Conservation (phyloP, 2,113 vertebrate species). For the Ammodytes dubius region DNA sequence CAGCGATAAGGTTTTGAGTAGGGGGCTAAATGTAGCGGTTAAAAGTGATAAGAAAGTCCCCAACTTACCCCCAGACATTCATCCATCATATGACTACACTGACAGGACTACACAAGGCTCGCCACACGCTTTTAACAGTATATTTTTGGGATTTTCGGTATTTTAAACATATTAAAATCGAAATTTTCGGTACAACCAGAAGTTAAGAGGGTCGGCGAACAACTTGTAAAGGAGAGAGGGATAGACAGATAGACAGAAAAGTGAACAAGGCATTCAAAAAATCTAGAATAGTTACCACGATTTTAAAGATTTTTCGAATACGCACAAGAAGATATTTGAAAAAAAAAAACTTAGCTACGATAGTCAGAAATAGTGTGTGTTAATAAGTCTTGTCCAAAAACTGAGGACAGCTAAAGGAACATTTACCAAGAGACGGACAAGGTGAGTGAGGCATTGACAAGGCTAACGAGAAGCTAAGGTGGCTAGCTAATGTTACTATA, state of each 20-base stretch:
- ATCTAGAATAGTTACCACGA: background rate
- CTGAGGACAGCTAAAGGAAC: background rate
- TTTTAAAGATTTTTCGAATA: background rate
- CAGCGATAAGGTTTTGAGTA: slow-evolving; percentile 70
- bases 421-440: background rate
- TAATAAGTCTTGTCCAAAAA: background rate
- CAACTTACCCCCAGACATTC: slow-evolving; percentile 6
- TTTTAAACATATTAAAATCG: too few relatives aligned
- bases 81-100: background rate
- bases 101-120: background rate
- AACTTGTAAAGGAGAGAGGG: background rate
- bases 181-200: background rate
- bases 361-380: background rate
- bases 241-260: background rate
- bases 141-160: too few relatives aligned
- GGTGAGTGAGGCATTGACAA: slow-evolving; percentile 48
- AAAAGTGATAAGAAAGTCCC: slow-evolving; percentile 62
- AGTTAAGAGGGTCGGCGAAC: background rate
- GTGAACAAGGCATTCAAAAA: background rate
- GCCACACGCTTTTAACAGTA: background rate
- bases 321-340: background rate
- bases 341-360: background rate
- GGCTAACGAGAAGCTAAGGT: background rate
- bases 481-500: too few relatives aligned
- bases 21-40: slow-evolving; percentile 72